Evolutionary conservation across 2,797 vertebrate species (phyloP).

Genomic region (Ceryle rudis): DNA sequence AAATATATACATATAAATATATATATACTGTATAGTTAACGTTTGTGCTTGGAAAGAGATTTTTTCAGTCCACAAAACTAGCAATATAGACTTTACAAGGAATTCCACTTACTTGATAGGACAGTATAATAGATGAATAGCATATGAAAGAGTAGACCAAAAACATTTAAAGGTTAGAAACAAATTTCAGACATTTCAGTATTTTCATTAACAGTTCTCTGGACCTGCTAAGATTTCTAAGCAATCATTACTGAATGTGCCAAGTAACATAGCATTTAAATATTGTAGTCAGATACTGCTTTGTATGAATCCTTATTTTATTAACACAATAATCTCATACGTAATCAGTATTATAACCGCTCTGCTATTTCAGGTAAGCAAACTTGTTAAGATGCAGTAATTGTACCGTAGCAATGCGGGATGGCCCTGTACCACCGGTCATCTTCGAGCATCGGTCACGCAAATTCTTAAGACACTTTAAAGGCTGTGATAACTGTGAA

Average conservation of each 20-base stretch:
- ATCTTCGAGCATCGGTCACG: slow-evolving; percentile 60
- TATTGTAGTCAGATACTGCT: slow-evolving; percentile 86
- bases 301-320: slow-evolving; percentile 94
- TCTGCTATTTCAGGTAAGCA: slow-evolving; percentile 87
- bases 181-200: slow-evolving; percentile 82
- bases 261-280: slow-evolving; percentile 92
- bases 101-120: slow-evolving; percentile 77
- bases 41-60: slow-evolving; percentile 78
- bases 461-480: slow-evolving; percentile 80
- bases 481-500: slow-evolving; percentile 84
- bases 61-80: slow-evolving; percentile 79
- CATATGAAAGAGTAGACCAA: slow-evolving; percentile 83
- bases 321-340: slow-evolving; percentile 83
- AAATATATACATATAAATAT: too few relatives aligned
- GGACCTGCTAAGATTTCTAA: slow-evolving; percentile 86
- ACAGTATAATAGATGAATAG: slow-evolving; percentile 75
- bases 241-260: slow-evolving; percentile 91
- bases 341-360: slow-evolving; percentile 87
- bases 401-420: slow-evolving; percentile 66
- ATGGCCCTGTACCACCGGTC: neutral
- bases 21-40: slow-evolving; percentile 82
- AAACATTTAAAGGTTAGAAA: slow-evolving; percentile 75
- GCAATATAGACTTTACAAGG: slow-evolving; percentile 79
- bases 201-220: slow-evolving; percentile 85
- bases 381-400: slow-evolving; percentile 77